Percentiles rank a stretch among this genome's conserved stretches.
These are phyloP conservation scores for Pterocles burchelli DNA, from an alignment of 2,113 vertebrate species.

Conservation along the genomic window DNA sequence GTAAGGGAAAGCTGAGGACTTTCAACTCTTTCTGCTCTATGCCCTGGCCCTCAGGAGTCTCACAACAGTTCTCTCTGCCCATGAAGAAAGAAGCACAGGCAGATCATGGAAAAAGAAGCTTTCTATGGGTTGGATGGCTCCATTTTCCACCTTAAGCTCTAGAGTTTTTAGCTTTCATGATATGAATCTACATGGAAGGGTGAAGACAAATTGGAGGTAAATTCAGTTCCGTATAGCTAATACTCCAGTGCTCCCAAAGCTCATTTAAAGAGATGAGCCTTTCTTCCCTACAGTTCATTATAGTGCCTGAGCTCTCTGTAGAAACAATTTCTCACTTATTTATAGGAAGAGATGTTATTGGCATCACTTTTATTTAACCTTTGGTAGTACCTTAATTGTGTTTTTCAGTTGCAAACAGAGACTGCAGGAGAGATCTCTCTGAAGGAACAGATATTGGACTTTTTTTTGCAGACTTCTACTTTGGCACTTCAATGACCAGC, in stretches of 20 bases:
- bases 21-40: not conserved
- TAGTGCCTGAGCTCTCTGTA: not conserved
- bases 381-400: not conserved
- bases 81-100: not conserved
- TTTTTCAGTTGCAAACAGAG: not conserved
- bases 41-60: not conserved
- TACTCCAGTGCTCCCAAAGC: not conserved
- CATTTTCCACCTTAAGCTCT: not conserved
- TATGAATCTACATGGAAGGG: not conserved
- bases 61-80: not conserved
- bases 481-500: not conserved
- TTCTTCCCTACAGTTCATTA: not conserved
- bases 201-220: not conserved
- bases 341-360: not conserved
- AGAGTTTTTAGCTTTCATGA: not conserved
- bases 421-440: not conserved
- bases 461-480: not conserved
- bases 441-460: not conserved
- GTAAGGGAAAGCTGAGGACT: not conserved
- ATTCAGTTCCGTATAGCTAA: not conserved
- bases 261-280: not conserved
- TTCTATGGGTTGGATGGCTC: not conserved
- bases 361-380: conserved; percentile 36
- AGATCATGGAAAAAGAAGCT: not conserved
- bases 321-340: conserved; percentile 4